Evolutionary conservation across 1,140 invertebrate species (phyloP).

Genomic region (Drosophila carrolli): DNA sequence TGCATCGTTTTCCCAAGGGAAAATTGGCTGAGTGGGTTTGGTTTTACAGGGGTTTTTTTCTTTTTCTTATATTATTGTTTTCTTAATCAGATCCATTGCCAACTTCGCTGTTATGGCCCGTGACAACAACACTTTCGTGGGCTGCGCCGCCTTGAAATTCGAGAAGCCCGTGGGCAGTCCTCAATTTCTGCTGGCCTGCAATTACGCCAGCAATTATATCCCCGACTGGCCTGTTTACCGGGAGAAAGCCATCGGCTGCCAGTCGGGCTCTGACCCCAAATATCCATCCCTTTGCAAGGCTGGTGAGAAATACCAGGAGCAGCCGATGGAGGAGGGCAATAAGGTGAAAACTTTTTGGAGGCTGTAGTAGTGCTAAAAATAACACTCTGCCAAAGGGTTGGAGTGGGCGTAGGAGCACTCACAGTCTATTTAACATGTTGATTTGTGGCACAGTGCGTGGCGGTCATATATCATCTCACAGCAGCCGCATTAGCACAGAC

Average conservation of each 20-base stretch:
- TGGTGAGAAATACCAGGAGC: slow-evolving; percentile 38
- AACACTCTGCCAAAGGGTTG: not conserved
- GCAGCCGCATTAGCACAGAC: slow-evolving; percentile 54
- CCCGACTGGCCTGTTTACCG: slow-evolving; percentile 43
- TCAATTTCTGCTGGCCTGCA: slow-evolving; percentile 63
- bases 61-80: not conserved
- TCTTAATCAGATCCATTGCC: slow-evolving; percentile 35
- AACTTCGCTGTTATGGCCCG: slow-evolving; percentile 66
- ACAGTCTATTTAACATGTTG: slow-evolving; percentile 75
- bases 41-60: not conserved
- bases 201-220: slow-evolving; percentile 57
- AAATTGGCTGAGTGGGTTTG: slow-evolving; percentile 54
- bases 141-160: slow-evolving; percentile 54
- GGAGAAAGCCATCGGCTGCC: slow-evolving; percentile 42
- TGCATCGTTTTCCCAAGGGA: slow-evolving; percentile 53
- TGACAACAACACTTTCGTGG: slow-evolving; percentile 63
- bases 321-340: slow-evolving; percentile 14
- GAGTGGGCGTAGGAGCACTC: slow-evolving; percentile 15
- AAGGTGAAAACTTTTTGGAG: slow-evolving; percentile 12
- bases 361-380: slow-evolving; percentile 26
- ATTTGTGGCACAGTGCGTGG: slow-evolving; percentile 62
- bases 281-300: slow-evolving; percentile 50
- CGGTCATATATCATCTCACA: slow-evolving; percentile 69
- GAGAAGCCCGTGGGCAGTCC: slow-evolving; percentile 3
- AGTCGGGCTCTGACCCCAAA: slow-evolving; percentile 48